These are phyloP conservation scores for Lampris megalopsis DNA, from an alignment of 2,113 vertebrate genomes.

Conservation along the genomic window DNA sequence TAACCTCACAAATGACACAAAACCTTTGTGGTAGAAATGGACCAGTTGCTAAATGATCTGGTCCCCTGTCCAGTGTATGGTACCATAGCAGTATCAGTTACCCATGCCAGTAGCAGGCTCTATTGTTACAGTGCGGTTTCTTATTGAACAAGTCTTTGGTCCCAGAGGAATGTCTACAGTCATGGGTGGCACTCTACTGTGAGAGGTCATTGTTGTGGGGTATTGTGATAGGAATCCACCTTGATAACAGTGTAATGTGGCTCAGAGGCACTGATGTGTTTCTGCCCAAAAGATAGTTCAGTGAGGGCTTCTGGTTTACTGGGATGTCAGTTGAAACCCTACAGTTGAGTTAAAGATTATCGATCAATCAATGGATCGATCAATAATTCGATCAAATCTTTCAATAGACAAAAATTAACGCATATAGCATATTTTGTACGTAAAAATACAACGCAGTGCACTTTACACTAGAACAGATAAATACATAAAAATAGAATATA, in stretches of 20 bases:
- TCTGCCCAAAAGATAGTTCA: conserved; percentile 16
- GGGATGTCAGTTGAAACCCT: not conserved
- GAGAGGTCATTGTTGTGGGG: conserved; percentile 45
- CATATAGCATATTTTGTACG: no score
- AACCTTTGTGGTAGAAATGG: conserved; percentile 10
- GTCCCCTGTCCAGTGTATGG: conserved; percentile 22
- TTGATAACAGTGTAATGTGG: conserved; percentile 9
- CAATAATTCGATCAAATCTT: no score
- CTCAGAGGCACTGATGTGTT: not conserved
- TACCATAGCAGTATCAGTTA: conserved; percentile 14
- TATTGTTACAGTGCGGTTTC: conserved; percentile 10
- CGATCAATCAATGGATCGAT: not conserved
- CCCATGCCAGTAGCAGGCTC: conserved; percentile 41
- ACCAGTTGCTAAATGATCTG: conserved; percentile 6
- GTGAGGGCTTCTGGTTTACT: not conserved
- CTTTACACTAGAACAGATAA: no score
- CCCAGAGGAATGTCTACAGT: conserved; percentile 36
- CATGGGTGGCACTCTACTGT: conserved; percentile 18
- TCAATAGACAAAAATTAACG: no score
- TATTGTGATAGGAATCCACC: conserved; percentile 8
- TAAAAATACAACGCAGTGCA: no score
- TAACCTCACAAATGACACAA: not conserved
- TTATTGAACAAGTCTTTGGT: conserved; percentile 33
- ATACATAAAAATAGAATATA: no score
- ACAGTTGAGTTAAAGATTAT: not conserved